Base-by-base conservation (phyloP, 2,797 vertebrate genomes). In the Mus spretus region DNA sequence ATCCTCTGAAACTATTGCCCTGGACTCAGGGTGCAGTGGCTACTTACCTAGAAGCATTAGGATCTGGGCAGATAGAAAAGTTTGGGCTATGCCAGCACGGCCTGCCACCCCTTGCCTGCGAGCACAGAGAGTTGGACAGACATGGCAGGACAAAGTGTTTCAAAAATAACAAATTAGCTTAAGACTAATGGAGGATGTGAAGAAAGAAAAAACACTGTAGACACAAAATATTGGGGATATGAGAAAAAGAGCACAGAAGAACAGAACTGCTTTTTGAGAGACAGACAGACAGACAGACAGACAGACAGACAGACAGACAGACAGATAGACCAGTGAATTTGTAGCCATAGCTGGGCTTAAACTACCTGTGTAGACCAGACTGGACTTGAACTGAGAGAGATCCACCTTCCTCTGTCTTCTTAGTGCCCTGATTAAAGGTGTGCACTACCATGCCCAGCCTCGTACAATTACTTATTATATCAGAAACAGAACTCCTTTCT, bases 131-230 rank as follows among this genome's bases (percentile, higher is more conserved):
- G 31, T 13, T 84, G 40, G 26, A 28, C 59, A 84, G 59, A 65
- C 28, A 47, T 9, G 82, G 8, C 24, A 78, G n/a, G 20, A 59
- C 81, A 82, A 87, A 82, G 6, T 8, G 1, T 7, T 55, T 74
- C 61, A 28, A 10, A 92, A 86, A 92, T 44, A 81, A n/a, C 34
- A 85, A 70, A 67, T 77, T 83, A 87, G 75, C 31, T 47, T 72
- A 89, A 28, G 84, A 63, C 44, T 72, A 22, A 50, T 53, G n/a
- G 24, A n/a, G 88, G 28, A 92, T 50, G 90, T 34, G 9, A 72
- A 37, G 24, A 26, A 63, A 63, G 59, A 87, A 91, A 94, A 75
- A 84, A 13, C 59, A 31, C 91, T 61, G 92, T 14, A 22, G 59
- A 91, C 2, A 89, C 44, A 91, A 95, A 89, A 63, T 57, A 59